Evolutionary conservation across 2,113 vertebrate species (phyloP).

Genomic region (Passer domesticus): DNA sequence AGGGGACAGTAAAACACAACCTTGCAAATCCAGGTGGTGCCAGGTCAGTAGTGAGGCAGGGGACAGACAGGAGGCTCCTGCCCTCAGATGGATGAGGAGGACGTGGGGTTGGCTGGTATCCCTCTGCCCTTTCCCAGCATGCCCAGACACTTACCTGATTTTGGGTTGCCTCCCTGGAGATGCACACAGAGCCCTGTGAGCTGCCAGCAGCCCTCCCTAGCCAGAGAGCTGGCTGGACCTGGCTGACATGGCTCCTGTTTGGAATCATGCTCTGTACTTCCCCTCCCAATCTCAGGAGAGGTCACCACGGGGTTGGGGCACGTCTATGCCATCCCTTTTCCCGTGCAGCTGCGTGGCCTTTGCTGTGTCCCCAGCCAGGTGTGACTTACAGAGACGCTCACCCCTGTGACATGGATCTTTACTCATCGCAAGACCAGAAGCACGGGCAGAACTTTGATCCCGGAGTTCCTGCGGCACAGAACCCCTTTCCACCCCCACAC

Average conservation of each 20-base stretch:
- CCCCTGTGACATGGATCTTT: accelerated
- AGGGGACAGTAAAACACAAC: background rate
- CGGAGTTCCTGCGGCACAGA: accelerated
- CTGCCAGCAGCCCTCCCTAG: background rate
- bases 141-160: background rate
- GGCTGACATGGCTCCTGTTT: background rate
- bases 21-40: background rate
- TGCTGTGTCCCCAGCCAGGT: background rate
- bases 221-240: background rate
- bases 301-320: accelerated
- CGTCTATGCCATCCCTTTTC: accelerated
- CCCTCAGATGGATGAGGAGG: background rate
- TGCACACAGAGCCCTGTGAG: background rate
- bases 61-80: background rate
- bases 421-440: background rate
- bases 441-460: background rate
- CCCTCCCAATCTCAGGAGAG: accelerated
- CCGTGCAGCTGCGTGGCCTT: background rate
- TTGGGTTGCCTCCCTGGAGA: background rate
- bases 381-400: background rate
- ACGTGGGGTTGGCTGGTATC: background rate
- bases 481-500: accelerated
- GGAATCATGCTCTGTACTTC: background rate
- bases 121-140: background rate
- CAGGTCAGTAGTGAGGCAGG: background rate